Evolutionary conservation across 2,888 invertebrate genomes (phyloP).

Genomic region (Lasioglossum marginatum): DNA sequence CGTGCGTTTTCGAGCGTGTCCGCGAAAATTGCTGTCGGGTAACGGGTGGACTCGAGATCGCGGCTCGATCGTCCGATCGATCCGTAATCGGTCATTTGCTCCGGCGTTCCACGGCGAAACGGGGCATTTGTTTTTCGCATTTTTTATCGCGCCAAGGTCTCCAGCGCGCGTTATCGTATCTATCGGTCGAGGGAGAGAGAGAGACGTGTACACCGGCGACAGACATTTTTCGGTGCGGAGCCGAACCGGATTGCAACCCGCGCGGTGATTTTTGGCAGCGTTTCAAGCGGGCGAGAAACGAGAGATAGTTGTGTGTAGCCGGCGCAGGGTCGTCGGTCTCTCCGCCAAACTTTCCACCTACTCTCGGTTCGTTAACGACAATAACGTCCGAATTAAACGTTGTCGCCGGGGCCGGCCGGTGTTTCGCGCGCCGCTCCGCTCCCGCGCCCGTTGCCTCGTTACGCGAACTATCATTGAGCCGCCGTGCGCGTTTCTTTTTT

Average conservation of each 20-base stretch:
- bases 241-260: constrained; percentile 65
- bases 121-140: constrained; percentile 36
- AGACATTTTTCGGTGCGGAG: constrained; percentile 20
- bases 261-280: constrained; percentile 72
- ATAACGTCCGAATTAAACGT: constrained; percentile 26
- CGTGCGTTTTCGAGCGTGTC: not conserved
- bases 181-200: constrained; percentile 3
- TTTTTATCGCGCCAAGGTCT: constrained; percentile 44
- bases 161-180: constrained; percentile 4
- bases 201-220: constrained; percentile 4
- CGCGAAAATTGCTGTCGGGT: not conserved
- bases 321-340: constrained; percentile 73
- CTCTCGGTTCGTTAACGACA: constrained; percentile 27
- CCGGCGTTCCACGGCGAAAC: not conserved
- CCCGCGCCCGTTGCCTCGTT: not conserved
- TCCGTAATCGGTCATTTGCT: constrained; percentile 57
- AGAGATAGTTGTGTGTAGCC: constrained; percentile 67
- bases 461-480: not conserved
- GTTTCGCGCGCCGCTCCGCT: not conserved
- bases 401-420: constrained; percentile 1
- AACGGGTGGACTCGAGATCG: not conserved
- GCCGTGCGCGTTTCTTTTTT: not conserved
- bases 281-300: constrained; percentile 75
- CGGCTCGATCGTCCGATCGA: constrained; percentile 4
- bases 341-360: constrained; percentile 54